Percentiles rank a stretch among this genome's conserved stretches.
These are phyloP conservation scores for Acromyrmex echinatior DNA, from an alignment of 1,140 invertebrate genomes.

Conservation along the genomic window DNA sequence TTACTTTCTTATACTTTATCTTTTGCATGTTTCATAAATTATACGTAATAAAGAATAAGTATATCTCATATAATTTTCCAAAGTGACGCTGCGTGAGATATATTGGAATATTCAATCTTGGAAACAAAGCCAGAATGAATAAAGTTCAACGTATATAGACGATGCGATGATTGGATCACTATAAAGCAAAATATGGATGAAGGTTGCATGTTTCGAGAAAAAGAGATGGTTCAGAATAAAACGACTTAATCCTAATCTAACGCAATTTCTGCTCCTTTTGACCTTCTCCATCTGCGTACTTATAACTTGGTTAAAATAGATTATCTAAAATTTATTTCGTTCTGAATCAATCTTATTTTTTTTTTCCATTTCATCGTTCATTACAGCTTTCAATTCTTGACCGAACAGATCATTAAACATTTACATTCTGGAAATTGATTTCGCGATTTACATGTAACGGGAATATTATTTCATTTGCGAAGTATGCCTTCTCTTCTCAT, in stretches of 20 bases:
- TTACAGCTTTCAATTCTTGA: conserved; percentile 20
- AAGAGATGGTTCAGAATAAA: too few species aligned
- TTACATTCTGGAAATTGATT: conserved; percentile 23
- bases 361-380: not conserved
- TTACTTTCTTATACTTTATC: not conserved
- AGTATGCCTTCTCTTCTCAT: not conserved
- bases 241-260: too few species aligned
- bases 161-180: not conserved
- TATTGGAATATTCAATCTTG: not conserved
- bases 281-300: not conserved
- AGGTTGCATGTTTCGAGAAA: too few species aligned
- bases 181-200: not conserved
- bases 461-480: not conserved
- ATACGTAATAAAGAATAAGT: not conserved
- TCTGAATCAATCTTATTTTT: not conserved
- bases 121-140: not conserved
- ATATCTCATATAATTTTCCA: conserved; percentile 24
- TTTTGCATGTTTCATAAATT: not conserved
- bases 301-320: conserved; percentile 53
- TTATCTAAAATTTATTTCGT: conserved; percentile 52
- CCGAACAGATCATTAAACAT: conserved; percentile 11
- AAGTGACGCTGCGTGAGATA: not conserved
- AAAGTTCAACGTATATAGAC: conserved; percentile 26
- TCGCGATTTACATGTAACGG: not conserved
- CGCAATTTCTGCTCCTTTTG: too few species aligned